These are phyloP conservation scores for Prostheceraeus crozeri DNA, from an alignment of 2,888 invertebrate genomes.

Conservation along the genomic window DNA sequence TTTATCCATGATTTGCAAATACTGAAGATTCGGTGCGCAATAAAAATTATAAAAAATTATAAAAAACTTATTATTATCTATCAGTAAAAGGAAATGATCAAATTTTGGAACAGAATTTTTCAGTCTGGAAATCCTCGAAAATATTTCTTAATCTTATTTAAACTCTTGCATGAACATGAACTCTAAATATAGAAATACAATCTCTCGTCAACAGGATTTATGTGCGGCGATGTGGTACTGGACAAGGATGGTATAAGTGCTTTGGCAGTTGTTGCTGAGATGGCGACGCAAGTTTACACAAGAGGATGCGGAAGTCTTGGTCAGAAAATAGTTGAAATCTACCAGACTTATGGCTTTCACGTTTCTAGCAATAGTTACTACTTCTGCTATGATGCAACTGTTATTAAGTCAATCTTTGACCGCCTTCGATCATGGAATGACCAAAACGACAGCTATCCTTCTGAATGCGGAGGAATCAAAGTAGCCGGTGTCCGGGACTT, in stretches of 20 bases:
- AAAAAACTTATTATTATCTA: too few relatives aligned
- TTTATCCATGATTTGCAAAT: too few relatives aligned
- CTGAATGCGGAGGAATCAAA: conserved; percentile 54
- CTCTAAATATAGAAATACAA: too few relatives aligned
- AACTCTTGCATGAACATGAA: too few relatives aligned
- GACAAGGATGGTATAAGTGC: conserved; percentile 96
- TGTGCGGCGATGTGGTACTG: conserved; percentile 77
- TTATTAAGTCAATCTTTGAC: conserved; percentile 70
- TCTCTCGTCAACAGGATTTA: conserved; percentile 63
- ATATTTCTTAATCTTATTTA: too few relatives aligned
- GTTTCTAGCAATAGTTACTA: conserved; percentile 79
- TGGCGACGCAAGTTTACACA: conserved; percentile 65
- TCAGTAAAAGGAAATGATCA: too few relatives aligned
- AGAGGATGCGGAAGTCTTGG: conserved; percentile 58
- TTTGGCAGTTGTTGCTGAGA: conserved; percentile 70
- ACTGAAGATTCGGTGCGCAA: too few relatives aligned
- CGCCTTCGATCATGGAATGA: conserved; percentile 67
- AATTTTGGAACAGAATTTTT: too few relatives aligned
- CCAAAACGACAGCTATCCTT: conserved; percentile 47
- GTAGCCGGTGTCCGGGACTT: conserved; percentile 74
- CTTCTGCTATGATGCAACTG: conserved; percentile 69
- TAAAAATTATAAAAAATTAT: too few relatives aligned
- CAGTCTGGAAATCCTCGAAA: too few relatives aligned
- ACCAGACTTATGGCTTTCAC: conserved; percentile 74
- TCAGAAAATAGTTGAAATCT: too few relatives aligned